phyloP scores from a whole-genome alignment of 2,113 vertebrate species.

The Chelonoidis abingdonii region DNA sequence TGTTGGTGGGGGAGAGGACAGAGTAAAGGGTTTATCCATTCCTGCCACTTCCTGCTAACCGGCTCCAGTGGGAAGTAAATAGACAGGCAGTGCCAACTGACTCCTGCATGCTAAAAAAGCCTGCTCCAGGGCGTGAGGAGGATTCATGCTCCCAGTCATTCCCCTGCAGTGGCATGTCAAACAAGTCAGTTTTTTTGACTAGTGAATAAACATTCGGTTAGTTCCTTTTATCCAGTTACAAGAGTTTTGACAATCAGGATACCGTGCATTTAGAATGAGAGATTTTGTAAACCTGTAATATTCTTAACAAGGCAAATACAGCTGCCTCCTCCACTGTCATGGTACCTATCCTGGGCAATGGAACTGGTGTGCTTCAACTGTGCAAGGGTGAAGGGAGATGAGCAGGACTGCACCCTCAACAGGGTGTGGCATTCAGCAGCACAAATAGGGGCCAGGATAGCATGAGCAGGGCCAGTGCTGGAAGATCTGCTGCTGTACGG shows the following conservation, averaged over 20 bases:
- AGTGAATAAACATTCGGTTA: neutral
- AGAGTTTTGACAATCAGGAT: neutral
- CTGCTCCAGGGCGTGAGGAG: neutral
- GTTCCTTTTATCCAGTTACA: rapidly evolving
- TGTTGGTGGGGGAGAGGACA: neutral
- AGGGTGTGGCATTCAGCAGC: neutral
- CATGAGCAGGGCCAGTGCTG: rapidly evolving
- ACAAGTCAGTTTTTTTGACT: neutral
- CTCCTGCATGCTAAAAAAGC: neutral
- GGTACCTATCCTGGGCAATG: neutral
- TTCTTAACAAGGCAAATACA: neutral
- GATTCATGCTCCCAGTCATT: neutral
- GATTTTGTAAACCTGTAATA: neutral
- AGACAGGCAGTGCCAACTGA: no score
- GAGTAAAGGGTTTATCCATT: neutral
- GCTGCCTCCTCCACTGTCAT: neutral
- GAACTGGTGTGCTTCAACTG: rapidly evolving
- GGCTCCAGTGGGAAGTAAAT: neutral
- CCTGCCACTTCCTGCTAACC: neutral
- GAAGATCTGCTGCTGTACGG: neutral
- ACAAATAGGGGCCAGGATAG: neutral
- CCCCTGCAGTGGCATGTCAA: neutral
- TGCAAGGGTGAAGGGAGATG: neutral
- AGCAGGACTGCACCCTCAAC: rapidly evolving
- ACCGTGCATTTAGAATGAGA: neutral